Conservation (phyloP, 2,113 vertebrate species). For the Siphamia tubifer region DNA sequence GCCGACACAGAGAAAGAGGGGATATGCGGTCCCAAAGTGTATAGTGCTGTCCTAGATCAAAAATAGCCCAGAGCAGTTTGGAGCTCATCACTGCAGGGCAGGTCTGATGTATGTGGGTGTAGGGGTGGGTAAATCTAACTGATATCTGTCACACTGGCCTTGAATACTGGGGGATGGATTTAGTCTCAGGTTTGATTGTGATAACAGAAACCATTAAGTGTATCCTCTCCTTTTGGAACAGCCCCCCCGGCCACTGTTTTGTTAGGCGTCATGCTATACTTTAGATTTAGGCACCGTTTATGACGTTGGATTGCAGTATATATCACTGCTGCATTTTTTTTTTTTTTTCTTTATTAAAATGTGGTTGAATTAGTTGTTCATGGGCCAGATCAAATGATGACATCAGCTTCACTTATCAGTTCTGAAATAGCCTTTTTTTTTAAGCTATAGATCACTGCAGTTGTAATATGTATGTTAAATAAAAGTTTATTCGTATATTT, state of each 20-base stretch:
- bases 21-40: constrained; percentile 55
- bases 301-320: neutral
- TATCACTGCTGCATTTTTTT: too few relatives aligned
- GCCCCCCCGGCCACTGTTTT: neutral
- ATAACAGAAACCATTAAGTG: neutral
- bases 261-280: neutral
- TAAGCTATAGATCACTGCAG: too few relatives aligned
- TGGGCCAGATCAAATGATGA: too few relatives aligned
- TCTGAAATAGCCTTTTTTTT: too few relatives aligned
- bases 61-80: constrained; percentile 64
- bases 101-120: constrained; percentile 37
- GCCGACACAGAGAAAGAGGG: constrained; percentile 15
- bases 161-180: constrained; percentile 9
- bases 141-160: constrained; percentile 19
- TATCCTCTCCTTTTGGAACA: neutral
- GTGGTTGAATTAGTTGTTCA: too few relatives aligned
- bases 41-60: constrained; percentile 66
- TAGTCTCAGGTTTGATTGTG: neutral
- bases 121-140: constrained; percentile 15
- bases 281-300: neutral
- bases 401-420: too few relatives aligned
- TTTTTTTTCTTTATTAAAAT: too few relatives aligned
- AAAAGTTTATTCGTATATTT: too few relatives aligned
- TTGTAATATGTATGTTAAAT: too few relatives aligned
- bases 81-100: constrained; percentile 41